Evolutionary conservation across 2,888 invertebrate genomes (phyloP).

Genomic region (Clepsis dumicolana): DNA sequence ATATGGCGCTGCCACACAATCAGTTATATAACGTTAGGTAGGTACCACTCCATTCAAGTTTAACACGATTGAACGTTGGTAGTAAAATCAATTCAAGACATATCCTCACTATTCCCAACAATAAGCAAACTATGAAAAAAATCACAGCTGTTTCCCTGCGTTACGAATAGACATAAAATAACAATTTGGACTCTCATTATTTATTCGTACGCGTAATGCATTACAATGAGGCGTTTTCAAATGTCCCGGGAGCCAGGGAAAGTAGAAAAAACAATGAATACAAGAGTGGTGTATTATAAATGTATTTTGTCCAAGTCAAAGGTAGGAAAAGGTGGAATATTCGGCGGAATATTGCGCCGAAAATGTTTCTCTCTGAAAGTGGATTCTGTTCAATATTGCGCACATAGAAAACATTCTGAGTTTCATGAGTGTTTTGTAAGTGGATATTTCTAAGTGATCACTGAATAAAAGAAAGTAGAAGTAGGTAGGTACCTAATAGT

Average conservation of each 20-base stretch:
- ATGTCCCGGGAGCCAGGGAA: conserved; percentile 30
- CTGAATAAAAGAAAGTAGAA: too few species aligned
- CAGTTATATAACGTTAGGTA: too few species aligned
- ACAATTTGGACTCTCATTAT: conserved; percentile 33
- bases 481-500: too few species aligned
- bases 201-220: conserved; percentile 44
- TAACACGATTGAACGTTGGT: too few species aligned
- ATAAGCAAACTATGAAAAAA: not conserved
- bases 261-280: conserved; percentile 46
- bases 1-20: too few species aligned
- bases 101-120: too few species aligned
- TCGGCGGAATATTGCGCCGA: not conserved
- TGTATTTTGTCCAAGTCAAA: conserved; percentile 11
- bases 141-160: conserved; percentile 10
- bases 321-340: not conserved
- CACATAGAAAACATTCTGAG: not conserved
- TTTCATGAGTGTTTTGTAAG: not conserved
- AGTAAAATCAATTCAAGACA: not conserved
- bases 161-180: conserved; percentile 25
- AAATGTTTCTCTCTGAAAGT: not conserved
- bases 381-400: not conserved
- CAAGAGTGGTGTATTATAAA: conserved; percentile 28
- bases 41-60: too few species aligned
- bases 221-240: conserved; percentile 44
- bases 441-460: not conserved